A percentile compares a stretch with the other conserved stretches of the same genome.
These are phyloP conservation scores for Bombyx huttoni DNA, from an alignment of 2,888 invertebrate genomes.

Conservation along the genomic window DNA sequence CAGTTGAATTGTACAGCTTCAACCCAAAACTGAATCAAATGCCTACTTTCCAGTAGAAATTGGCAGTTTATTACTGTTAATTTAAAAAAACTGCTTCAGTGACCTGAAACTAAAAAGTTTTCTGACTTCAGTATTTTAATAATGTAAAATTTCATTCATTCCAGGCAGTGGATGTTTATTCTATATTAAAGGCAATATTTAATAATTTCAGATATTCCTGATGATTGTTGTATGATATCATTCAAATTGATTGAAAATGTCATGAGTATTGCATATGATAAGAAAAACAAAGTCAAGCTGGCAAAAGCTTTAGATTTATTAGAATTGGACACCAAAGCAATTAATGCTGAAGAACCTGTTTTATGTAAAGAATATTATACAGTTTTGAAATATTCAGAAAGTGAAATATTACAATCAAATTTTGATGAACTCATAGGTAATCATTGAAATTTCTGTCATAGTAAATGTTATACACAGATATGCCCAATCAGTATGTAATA, in stretches of 20 bases:
- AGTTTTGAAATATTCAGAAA: conserved; percentile 24
- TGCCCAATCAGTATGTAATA: background rate
- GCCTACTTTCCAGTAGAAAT: too few relatives aligned
- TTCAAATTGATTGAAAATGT: conserved; percentile 34
- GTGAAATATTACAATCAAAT: conserved; percentile 22
- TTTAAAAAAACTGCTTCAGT: too few relatives aligned
- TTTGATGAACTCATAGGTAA: conserved; percentile 47
- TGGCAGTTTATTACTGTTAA: too few relatives aligned
- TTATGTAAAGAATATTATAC: conserved; percentile 47
- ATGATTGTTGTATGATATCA: conserved; percentile 33
- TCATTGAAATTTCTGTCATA: conserved; percentile 3
- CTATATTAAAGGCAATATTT: background rate
- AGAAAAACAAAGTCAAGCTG: conserved; percentile 31
- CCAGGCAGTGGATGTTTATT: background rate
- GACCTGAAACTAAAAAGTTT: too few relatives aligned
- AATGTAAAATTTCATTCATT: too few relatives aligned
- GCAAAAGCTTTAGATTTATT: conserved; percentile 41
- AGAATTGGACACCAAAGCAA: conserved; percentile 34
- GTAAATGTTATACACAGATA: conserved; percentile 1
- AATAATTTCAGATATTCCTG: conserved; percentile 39
- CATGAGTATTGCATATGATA: conserved; percentile 34
- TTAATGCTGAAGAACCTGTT: conserved; percentile 29
- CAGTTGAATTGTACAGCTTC: too few relatives aligned
- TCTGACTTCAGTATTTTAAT: too few relatives aligned
- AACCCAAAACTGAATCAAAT: too few relatives aligned